These are phyloP conservation scores for Dendronephthya gigantea DNA, from an alignment of 64 coral and sea anemone species.

Conservation along the genomic window DNA sequence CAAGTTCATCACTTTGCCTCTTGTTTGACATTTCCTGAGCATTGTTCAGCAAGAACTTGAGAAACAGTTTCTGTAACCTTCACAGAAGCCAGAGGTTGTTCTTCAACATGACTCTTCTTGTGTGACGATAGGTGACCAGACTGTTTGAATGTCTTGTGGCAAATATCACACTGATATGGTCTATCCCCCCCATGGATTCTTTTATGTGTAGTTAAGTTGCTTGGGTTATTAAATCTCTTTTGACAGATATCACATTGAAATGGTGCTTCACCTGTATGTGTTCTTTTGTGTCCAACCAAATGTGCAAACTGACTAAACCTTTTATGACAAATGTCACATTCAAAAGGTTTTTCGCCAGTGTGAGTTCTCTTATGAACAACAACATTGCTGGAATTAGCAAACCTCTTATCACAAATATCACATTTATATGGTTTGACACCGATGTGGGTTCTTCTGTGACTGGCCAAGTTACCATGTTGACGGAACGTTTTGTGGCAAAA, in stretches of 20 bases:
- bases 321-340: constrained; percentile 5
- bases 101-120: neutral
- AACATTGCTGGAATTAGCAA: neutral
- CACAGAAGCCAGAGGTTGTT: neutral
- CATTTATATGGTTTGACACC: neutral
- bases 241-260: neutral
- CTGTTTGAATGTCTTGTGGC: neutral
- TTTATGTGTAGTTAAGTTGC: neutral
- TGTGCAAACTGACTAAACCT: neutral
- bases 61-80: neutral
- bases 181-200: constrained; percentile 1
- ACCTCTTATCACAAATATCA: constrained; percentile 3
- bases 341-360: constrained; percentile 3
- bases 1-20: neutral
- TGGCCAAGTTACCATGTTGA: neutral
- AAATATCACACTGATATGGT: neutral
- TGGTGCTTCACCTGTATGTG: neutral
- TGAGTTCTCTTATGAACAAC: constrained; percentile 13
- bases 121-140: neutral
- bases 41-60: neutral
- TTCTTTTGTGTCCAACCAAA: neutral
- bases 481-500: neutral
- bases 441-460: neutral
- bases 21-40: neutral
- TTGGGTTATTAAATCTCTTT: constrained; percentile 9